Evolutionary conservation across 2,113 vertebrate species (phyloP).

Genomic region (Ictalurus furcatus): DNA sequence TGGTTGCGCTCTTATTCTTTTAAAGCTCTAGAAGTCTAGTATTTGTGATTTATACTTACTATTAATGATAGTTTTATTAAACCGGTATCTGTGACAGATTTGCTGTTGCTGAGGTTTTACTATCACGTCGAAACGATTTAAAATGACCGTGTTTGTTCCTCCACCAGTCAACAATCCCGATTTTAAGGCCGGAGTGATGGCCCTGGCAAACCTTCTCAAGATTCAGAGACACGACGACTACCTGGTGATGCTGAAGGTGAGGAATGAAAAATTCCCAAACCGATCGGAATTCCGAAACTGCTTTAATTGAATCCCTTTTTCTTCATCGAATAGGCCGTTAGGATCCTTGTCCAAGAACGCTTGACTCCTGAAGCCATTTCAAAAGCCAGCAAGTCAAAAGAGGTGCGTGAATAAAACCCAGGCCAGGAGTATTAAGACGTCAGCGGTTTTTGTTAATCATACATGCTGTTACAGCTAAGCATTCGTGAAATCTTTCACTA

Average conservation of each 20-base stretch:
- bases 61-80: neutral
- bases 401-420: conserved; percentile 72
- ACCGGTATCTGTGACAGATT: neutral
- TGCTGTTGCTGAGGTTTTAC: neutral
- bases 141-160: neutral
- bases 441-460: neutral
- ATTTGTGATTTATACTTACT: neutral
- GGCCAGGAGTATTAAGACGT: neutral
- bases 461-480: neutral
- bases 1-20: no score
- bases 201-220: conserved; percentile 92
- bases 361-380: conserved; percentile 89
- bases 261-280: neutral
- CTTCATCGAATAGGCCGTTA: conserved; percentile 79
- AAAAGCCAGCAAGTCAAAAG: conserved; percentile 86
- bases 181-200: conserved; percentile 94
- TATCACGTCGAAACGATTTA: neutral
- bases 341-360: conserved; percentile 93
- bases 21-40: neutral
- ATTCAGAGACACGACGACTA: conserved; percentile 96
- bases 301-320: neutral
- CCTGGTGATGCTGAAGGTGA: conserved; percentile 96
- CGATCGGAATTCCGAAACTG: neutral
- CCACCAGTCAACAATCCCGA: conserved; percentile 87
- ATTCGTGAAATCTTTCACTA: neutral